Evolutionary conservation across 2,888 invertebrate genomes (phyloP).

Genomic region (Gryllus longicercus): DNA sequence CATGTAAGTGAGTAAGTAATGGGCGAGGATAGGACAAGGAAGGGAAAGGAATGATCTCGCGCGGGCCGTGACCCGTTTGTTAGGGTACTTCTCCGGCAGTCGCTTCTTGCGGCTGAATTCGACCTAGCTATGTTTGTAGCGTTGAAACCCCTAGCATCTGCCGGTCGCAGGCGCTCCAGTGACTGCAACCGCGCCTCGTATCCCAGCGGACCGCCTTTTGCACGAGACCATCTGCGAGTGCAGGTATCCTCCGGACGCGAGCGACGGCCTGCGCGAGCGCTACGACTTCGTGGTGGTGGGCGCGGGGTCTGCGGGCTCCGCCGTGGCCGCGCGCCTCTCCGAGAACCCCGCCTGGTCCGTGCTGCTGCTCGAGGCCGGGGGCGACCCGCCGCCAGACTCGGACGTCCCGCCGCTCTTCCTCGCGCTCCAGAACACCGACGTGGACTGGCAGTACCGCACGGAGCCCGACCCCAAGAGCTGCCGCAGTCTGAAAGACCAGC

Average conservation of each 20-base stretch:
- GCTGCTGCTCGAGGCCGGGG: conserved; percentile 44
- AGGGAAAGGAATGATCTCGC: too few relatives aligned
- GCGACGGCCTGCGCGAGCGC: background rate
- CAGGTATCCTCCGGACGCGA: conserved; percentile 25
- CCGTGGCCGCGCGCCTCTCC: conserved; percentile 46
- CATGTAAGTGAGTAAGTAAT: too few relatives aligned
- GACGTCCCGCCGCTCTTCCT: conserved; percentile 42
- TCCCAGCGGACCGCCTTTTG: too few relatives aligned
- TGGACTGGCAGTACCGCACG: conserved; percentile 49
- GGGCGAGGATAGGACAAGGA: too few relatives aligned
- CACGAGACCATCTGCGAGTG: too few relatives aligned
- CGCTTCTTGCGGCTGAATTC: too few relatives aligned
- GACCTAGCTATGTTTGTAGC: too few relatives aligned
- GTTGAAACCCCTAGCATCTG: too few relatives aligned
- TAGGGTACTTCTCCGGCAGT: too few relatives aligned
- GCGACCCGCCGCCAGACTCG: conserved; percentile 42
- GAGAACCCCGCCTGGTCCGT: conserved; percentile 41
- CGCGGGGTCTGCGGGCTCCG: conserved; percentile 46
- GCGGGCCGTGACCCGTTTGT: too few relatives aligned
- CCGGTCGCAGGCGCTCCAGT: too few relatives aligned
- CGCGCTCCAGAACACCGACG: conserved; percentile 41
- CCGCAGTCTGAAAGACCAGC: conserved; percentile 37
- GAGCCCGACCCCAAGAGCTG: conserved; percentile 45
- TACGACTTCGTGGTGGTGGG: conserved; percentile 34
- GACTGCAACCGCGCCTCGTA: too few relatives aligned